Evolutionary conservation across 2,113 vertebrate genomes (phyloP).

Genomic region (Callopanchax toddi): DNA sequence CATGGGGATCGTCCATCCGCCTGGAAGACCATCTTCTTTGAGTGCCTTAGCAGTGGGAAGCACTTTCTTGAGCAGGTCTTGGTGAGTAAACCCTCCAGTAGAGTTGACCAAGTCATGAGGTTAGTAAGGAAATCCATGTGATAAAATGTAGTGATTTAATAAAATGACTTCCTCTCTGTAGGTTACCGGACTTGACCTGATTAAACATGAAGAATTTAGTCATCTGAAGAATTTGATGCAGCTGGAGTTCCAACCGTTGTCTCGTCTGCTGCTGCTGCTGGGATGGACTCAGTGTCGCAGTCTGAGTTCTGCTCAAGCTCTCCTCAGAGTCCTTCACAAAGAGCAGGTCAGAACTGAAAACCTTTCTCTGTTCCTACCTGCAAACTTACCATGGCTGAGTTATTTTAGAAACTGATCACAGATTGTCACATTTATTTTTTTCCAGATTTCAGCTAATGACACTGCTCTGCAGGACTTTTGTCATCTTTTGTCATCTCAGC

Average conservation of each 20-base stretch:
- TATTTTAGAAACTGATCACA: too few relatives aligned
- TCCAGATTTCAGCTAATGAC: conserved; percentile 82
- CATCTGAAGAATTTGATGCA: conserved; percentile 81
- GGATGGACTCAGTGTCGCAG: conserved; percentile 94
- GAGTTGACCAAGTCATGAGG: background rate
- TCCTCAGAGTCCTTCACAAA: conserved; percentile 86
- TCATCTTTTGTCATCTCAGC: conserved; percentile 85
- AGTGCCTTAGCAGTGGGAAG: conserved; percentile 90
- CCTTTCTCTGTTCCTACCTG: too few relatives aligned
- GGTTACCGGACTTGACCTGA: conserved; percentile 90
- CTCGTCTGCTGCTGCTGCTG: conserved; percentile 89
- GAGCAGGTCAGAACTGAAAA: conserved; percentile 78
- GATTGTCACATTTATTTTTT: background rate
- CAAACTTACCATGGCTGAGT: too few relatives aligned
- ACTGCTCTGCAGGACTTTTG: conserved; percentile 88
- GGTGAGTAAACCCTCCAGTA: conserved; percentile 73
- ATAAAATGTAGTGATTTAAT: conserved; percentile 21
- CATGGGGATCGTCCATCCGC: conserved; percentile 77
- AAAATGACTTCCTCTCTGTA: conserved; percentile 51
- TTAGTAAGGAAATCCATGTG: conserved; percentile 2
- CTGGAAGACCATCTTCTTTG: conserved; percentile 92
- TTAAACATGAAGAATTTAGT: conserved; percentile 89
- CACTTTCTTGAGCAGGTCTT: conserved; percentile 96
- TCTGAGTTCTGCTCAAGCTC: conserved; percentile 83
- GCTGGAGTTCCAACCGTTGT: conserved; percentile 89